Conservation (phyloP, 1,140 invertebrate species). For the Magallana ariakensis region DNA sequence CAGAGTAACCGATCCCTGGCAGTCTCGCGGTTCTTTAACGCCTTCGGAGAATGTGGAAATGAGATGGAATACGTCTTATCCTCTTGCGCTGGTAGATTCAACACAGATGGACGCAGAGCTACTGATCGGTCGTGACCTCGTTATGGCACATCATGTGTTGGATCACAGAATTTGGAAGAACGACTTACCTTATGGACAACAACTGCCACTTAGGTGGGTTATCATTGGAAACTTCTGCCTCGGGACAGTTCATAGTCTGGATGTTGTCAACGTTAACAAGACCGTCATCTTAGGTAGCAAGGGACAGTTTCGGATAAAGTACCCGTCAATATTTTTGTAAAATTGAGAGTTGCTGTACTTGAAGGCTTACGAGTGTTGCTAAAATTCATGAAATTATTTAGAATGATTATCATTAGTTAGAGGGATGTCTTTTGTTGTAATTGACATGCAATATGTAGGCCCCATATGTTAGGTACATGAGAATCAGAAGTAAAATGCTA, state of each 20-base stretch:
- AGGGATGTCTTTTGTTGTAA: too few relatives aligned
- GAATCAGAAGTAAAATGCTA: too few relatives aligned
- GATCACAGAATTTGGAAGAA: slow-evolving; percentile 48
- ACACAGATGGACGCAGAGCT: slow-evolving; percentile 35
- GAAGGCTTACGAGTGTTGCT: too few relatives aligned
- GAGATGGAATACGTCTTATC: slow-evolving; percentile 25
- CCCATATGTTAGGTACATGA: too few relatives aligned
- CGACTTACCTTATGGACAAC: slow-evolving; percentile 54
- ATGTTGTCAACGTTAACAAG: slow-evolving; percentile 46
- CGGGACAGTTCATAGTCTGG: background rate
- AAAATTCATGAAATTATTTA: too few relatives aligned
- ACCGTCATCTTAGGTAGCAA: slow-evolving; percentile 44
- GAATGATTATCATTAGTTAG: too few relatives aligned
- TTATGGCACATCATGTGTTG: slow-evolving; percentile 53
- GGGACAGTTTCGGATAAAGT: too few relatives aligned
- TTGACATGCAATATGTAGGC: too few relatives aligned
- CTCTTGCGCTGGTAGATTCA: slow-evolving; percentile 42
- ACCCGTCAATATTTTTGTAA: too few relatives aligned
- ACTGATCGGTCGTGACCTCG: slow-evolving; percentile 56
- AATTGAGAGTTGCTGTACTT: too few relatives aligned
- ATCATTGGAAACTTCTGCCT: slow-evolving; percentile 60
- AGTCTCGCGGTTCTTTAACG: slow-evolving; percentile 43
- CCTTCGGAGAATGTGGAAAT: slow-evolving; percentile 8
- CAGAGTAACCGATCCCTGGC: slow-evolving; percentile 53
- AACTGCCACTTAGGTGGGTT: slow-evolving; percentile 61